Evolutionary conservation across 92 coral and sea anemone species (phyloP).

Genomic region (Umimayanthus kanabou): DNA sequence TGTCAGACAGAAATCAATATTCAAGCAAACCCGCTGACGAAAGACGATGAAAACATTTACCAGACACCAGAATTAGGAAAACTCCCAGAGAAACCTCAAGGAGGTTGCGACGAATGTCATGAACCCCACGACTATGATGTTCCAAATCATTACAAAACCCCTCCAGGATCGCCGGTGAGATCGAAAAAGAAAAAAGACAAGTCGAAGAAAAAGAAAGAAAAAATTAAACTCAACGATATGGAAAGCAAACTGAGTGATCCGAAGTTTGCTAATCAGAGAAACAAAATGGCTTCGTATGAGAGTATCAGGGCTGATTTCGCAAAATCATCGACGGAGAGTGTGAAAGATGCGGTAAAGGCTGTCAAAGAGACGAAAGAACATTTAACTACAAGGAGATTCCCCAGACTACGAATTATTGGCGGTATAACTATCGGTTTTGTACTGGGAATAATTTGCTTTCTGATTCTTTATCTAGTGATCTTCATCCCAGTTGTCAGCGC

Average conservation of each 20-base stretch:
- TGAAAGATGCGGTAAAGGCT: conserved; percentile 76
- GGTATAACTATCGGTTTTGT: conserved; percentile 76
- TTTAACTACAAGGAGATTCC: conserved; percentile 69
- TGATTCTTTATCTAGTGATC: conserved; percentile 68
- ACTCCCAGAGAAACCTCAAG: conserved; percentile 64
- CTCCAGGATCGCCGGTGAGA: conserved; percentile 69
- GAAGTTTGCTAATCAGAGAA: conserved; percentile 66
- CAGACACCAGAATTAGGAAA: conserved; percentile 72
- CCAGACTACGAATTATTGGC: conserved; percentile 75
- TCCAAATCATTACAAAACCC: conserved; percentile 62
- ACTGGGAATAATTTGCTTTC: conserved; percentile 77
- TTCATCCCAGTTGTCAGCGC: conserved; percentile 61
- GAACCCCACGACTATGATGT: conserved; percentile 85
- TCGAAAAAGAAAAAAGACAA: conserved; percentile 53
- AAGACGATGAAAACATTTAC: conserved; percentile 67
- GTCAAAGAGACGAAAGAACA: conserved; percentile 72
- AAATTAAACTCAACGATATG: conserved; percentile 51
- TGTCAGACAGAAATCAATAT: conserved; percentile 65
- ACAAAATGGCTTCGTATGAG: conserved; percentile 86
- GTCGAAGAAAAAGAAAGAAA: conserved; percentile 43
- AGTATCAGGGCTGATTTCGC: conserved; percentile 63
- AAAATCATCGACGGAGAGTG: conserved; percentile 80
- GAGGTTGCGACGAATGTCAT: conserved; percentile 80
- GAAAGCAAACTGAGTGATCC: conserved; percentile 59
- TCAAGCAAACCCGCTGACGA: conserved; percentile 81